phyloP scores from a whole-genome alignment of 2,888 invertebrate species.

The Stenurella melanura region DNA sequence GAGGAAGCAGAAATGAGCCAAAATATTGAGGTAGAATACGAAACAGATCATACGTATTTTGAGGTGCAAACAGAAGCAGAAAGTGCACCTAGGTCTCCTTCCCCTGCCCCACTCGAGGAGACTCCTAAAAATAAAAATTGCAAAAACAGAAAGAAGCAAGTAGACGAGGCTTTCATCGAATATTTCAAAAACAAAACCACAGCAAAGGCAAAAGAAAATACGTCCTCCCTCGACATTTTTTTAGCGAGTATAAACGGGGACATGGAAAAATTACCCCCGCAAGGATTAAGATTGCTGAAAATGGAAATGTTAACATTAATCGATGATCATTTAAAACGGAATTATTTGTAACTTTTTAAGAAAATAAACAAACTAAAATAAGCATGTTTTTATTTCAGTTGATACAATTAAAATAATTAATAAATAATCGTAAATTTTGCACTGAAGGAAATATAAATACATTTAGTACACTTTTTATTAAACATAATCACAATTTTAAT shows the following conservation, averaged over 20 bases:
- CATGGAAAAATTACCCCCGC: background rate
- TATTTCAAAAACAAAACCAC: background rate
- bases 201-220: too few species aligned
- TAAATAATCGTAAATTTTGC: background rate
- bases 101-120: background rate
- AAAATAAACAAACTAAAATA: background rate
- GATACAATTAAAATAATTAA: too few species aligned
- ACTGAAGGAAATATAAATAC: background rate
- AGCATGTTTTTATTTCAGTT: background rate
- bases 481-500: too few species aligned
- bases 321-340: background rate
- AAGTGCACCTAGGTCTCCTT: background rate
- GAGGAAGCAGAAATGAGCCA: background rate
- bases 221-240: background rate
- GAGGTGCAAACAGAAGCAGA: too few species aligned
- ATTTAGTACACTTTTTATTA: background rate
- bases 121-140: background rate
- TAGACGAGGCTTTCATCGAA: background rate
- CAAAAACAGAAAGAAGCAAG: background rate
- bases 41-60: too few species aligned
- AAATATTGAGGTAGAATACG: too few species aligned
- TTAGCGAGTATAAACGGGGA: background rate
- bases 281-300: too few species aligned
- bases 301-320: too few species aligned
- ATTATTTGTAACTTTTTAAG: background rate